A percentile compares a stretch with the other conserved stretches of the same genome.
phyloP scores from a whole-genome alignment of 2,888 invertebrate species.

The Hypolimnas misippus region DNA sequence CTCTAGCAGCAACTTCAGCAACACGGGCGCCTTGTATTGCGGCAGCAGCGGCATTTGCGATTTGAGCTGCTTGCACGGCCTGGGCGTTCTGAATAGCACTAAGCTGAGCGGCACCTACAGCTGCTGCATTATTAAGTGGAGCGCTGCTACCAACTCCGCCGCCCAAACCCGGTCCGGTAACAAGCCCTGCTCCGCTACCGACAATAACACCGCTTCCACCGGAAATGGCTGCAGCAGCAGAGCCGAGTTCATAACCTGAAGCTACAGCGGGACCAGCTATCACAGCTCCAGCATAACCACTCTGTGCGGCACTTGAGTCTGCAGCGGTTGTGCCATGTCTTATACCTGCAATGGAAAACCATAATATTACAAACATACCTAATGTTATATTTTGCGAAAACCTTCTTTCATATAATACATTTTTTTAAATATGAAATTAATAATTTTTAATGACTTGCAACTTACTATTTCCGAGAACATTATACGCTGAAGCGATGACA shows the following conservation, averaged over 20 bases:
- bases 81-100: constrained; percentile 78
- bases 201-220: constrained; percentile 24
- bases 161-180: constrained; percentile 29
- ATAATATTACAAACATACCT: background rate
- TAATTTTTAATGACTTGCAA: constrained; percentile 18
- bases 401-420: background rate
- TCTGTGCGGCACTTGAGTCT: constrained; percentile 59
- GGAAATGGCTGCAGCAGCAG: constrained; percentile 30
- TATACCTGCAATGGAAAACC: constrained; percentile 41
- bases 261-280: constrained; percentile 26
- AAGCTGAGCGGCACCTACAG: constrained; percentile 74
- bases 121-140: constrained; percentile 71
- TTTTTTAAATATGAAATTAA: background rate
- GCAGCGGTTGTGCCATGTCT: constrained; percentile 47
- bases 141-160: constrained; percentile 42
- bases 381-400: background rate
- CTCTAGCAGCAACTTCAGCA: constrained; percentile 72
- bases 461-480: constrained; percentile 70
- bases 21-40: constrained; percentile 76
- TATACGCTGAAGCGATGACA: constrained; percentile 73
- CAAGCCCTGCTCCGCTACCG: constrained; percentile 18
- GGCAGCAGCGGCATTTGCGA: constrained; percentile 73
- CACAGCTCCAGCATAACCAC: constrained; percentile 50
- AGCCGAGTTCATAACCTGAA: constrained; percentile 32
- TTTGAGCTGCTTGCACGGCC: constrained; percentile 72